Percentiles rank a stretch among this genome's conserved stretches.
Conservation (phyloP, 2,113 vertebrate species). For the Solea solea region DNA sequence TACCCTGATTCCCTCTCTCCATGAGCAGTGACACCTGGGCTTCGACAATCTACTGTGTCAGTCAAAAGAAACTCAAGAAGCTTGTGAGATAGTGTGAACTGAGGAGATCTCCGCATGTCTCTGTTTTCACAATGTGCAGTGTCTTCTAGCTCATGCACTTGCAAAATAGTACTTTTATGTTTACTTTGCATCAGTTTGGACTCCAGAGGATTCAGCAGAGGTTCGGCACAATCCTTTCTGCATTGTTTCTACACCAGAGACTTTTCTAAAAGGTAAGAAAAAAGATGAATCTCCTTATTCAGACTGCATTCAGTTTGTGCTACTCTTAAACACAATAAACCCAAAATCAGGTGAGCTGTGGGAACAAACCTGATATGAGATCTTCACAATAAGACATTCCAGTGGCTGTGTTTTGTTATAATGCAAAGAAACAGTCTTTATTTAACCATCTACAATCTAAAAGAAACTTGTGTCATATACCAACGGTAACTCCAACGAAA, state of each 20-base stretch:
- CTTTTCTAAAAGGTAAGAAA: constrained; percentile 5
- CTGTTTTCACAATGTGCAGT: constrained; percentile 54
- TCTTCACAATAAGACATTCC: not conserved
- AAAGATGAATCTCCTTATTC: constrained; percentile 31
- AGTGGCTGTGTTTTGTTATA: not conserved
- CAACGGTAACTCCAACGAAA: constrained; percentile 1
- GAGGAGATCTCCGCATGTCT: constrained; percentile 50
- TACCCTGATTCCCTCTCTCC: constrained; percentile 13
- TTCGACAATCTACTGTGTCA: constrained; percentile 36
- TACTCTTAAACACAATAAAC: constrained; percentile 6
- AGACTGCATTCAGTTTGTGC: constrained; percentile 18
- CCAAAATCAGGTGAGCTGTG: constrained; percentile 3
- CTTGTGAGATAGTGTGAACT: constrained; percentile 42
- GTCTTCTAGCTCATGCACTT: constrained; percentile 48
- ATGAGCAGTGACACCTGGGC: constrained; percentile 12
- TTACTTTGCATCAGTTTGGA: constrained; percentile 58
- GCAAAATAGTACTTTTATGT: constrained; percentile 59
- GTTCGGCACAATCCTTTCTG: not conserved
- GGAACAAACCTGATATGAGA: not conserved
- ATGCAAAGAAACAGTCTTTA: not conserved
- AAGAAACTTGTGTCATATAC: not conserved
- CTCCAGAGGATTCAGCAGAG: constrained; percentile 20
- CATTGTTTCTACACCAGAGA: constrained; percentile 15
- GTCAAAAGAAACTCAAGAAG: constrained; percentile 60
- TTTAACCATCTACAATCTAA: too few relatives aligned